phyloP scores from a whole-genome alignment of 1,140 invertebrate species.

The Homarus americanus region DNA sequence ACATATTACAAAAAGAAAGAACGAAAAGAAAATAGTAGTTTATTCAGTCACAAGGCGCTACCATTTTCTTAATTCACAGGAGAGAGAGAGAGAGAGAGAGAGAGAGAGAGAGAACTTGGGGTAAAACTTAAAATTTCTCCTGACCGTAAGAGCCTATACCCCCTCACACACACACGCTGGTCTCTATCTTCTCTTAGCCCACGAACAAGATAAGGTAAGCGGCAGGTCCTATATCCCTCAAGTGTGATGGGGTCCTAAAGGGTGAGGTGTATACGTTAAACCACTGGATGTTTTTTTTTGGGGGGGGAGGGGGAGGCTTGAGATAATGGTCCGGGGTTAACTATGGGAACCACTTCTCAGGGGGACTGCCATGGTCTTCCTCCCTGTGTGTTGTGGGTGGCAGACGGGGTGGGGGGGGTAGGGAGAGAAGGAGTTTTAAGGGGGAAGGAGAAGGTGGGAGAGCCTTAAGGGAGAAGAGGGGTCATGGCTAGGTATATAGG shows the following conservation, averaged over 20 bases:
- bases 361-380: background rate
- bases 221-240: background rate
- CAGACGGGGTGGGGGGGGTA: background rate
- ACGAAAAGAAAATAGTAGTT: too few relatives aligned
- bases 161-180: background rate
- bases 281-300: background rate
- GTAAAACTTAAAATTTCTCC: background rate
- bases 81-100: too few relatives aligned
- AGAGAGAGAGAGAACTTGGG: background rate
- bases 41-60: too few relatives aligned
- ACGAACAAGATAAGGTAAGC: conserved; percentile 5
- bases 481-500: too few relatives aligned
- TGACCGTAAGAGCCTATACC: background rate
- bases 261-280: background rate
- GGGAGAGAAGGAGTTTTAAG: background rate
- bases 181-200: background rate
- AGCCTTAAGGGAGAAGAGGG: too few relatives aligned
- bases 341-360: conserved; percentile 1
- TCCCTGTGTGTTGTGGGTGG: background rate
- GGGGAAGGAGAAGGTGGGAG: background rate
- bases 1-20: too few relatives aligned
- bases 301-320: background rate
- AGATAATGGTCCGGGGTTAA: conserved; percentile 6
- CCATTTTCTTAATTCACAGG: background rate
- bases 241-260: background rate